These are phyloP conservation scores for Globia sparganii DNA, from an alignment of 2,888 invertebrate species.

Conservation along the genomic window DNA sequence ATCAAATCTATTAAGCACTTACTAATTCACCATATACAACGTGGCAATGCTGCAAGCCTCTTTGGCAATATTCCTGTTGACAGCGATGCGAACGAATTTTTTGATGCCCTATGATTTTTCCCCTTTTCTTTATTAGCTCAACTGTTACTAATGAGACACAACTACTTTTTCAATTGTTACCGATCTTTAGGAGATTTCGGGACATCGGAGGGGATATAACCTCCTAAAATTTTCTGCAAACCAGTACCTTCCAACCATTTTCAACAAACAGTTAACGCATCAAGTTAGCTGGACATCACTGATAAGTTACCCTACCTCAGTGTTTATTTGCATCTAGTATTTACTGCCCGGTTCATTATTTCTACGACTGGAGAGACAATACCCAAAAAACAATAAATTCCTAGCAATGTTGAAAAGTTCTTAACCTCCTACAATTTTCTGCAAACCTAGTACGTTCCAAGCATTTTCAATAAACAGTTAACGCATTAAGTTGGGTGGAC, in stretches of 20 bases:
- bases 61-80: not conserved
- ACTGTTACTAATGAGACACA: no score
- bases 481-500: conserved; percentile 54
- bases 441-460: conserved; percentile 20
- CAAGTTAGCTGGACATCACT: conserved; percentile 53
- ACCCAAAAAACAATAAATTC: not conserved
- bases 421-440: not conserved
- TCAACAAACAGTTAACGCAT: conserved; percentile 48
- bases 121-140: not conserved
- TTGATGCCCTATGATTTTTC: not conserved
- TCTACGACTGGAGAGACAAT: not conserved
- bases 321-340: conserved; percentile 70
- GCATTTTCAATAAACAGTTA: conserved; percentile 45
- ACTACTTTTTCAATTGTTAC: no score
- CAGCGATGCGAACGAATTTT: not conserved
- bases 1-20: not conserved
- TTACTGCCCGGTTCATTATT: conserved; percentile 59
- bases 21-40: not conserved
- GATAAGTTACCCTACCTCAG: conserved; percentile 63
- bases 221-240: not conserved
- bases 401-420: not conserved
- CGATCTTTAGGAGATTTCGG: no score
- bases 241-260: not conserved
- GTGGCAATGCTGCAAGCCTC: not conserved
- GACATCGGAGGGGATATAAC: not conserved